Percentiles rank a stretch among this genome's conserved stretches.
Conservation (phyloP, 2,888 invertebrate species). For the Xylophagus ater region DNA sequence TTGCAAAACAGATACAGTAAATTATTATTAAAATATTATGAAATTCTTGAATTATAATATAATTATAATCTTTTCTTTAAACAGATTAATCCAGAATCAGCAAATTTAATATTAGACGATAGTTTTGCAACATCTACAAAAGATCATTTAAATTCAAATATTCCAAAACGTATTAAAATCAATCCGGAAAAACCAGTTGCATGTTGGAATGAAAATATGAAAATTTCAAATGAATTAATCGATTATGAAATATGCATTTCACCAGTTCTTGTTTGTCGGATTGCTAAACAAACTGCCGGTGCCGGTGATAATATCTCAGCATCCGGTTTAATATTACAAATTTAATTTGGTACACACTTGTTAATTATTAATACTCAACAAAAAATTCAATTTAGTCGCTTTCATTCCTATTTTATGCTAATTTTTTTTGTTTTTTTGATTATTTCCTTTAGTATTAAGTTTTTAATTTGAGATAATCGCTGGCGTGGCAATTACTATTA, state of each 20-base stretch:
- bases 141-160: slow-evolving; percentile 25
- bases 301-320: slow-evolving; percentile 83
- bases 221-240: slow-evolving; percentile 20
- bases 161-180: slow-evolving; percentile 49
- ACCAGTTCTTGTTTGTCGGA: slow-evolving; percentile 72
- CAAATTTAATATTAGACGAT: slow-evolving; percentile 61
- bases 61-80: not conserved
- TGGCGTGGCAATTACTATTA: too few relatives aligned
- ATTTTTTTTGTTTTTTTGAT: too few relatives aligned
- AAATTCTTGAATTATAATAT: not conserved
- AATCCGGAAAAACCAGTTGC: slow-evolving; percentile 62
- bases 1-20: slow-evolving; percentile 51
- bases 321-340: slow-evolving; percentile 67
- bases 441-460: too few relatives aligned
- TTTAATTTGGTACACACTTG: slow-evolving; percentile 27
- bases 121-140: slow-evolving; percentile 63
- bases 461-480: too few relatives aligned
- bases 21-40: too few relatives aligned
- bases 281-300: slow-evolving; percentile 70
- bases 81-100: slow-evolving; percentile 36
- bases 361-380: too few relatives aligned
- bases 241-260: slow-evolving; percentile 61
- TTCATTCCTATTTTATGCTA: too few relatives aligned
- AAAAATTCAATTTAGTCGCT: too few relatives aligned
- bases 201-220: slow-evolving; percentile 63